Evolutionary conservation across 1,140 invertebrate species (phyloP).

Genomic region (Eriocheir sinensis): DNA sequence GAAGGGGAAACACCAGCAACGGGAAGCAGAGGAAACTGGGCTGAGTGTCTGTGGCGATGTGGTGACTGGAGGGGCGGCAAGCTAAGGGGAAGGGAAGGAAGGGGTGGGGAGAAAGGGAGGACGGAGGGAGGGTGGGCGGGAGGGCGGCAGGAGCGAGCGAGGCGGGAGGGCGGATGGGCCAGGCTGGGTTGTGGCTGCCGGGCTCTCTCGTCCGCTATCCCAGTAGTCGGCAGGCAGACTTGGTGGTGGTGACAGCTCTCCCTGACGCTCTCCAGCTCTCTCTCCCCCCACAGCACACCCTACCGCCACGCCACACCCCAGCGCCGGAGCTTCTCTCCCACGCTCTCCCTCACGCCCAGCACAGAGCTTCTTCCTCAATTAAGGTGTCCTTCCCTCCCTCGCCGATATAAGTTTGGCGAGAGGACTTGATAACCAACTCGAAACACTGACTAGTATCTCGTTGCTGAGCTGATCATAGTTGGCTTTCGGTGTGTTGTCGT

Average conservation of each 20-base stretch:
- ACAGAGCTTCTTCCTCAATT: background rate
- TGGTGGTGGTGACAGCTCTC: slow-evolving; percentile 12
- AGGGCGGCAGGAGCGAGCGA: background rate
- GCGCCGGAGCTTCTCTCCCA: background rate
- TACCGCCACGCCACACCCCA: slow-evolving; percentile 16
- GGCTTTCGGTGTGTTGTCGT: background rate
- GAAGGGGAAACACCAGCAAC: background rate
- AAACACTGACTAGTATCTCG: background rate
- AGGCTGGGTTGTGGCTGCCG: background rate
- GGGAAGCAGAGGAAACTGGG: background rate
- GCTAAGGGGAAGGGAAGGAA: background rate
- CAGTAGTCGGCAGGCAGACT: slow-evolving; percentile 19
- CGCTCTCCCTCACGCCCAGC: background rate
- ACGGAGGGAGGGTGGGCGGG: background rate
- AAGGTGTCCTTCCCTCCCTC: background rate
- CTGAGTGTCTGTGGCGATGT: slow-evolving; percentile 20
- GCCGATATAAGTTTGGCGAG: background rate
- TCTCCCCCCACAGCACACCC: slow-evolving; percentile 10
- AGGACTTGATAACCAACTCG: background rate
- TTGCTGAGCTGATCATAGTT: background rate
- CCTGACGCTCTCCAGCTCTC: slow-evolving; percentile 19
- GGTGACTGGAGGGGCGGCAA: background rate
- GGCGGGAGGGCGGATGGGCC: background rate
- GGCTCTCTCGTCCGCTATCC: background rate
- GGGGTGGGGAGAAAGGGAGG: background rate